Evolutionary conservation across 2,113 vertebrate genomes (phyloP).

Genomic region (Xenotilapia caudafasciata): DNA sequence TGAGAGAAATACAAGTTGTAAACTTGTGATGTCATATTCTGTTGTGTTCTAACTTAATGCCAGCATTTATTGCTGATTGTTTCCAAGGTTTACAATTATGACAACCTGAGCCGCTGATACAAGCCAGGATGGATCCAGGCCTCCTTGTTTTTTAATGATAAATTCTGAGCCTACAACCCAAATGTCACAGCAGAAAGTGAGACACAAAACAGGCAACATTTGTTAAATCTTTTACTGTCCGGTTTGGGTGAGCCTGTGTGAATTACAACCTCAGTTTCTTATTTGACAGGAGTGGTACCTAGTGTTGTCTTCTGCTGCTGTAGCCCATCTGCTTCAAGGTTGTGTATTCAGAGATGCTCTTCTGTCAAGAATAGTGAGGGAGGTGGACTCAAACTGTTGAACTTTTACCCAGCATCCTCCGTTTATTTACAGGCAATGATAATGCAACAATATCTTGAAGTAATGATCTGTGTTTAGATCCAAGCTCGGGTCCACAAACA

Average conservation of each 20-base stretch:
- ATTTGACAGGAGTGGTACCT: not conserved
- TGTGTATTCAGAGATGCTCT: rapidly evolving
- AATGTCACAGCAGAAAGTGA: not conserved
- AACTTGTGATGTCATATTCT: not conserved
- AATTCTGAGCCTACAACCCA: not conserved
- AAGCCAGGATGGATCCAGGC: not conserved
- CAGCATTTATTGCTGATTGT: not conserved
- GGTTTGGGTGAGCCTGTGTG: not conserved
- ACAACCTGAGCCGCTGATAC: rapidly evolving
- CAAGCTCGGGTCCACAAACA: not conserved
- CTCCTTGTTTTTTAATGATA: not conserved
- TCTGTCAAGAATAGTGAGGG: not conserved
- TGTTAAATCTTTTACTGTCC: not conserved
- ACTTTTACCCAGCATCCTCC: rapidly evolving
- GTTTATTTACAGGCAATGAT: not conserved
- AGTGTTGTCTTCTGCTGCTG: not conserved
- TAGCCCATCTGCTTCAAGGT: not conserved
- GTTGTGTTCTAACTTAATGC: not conserved
- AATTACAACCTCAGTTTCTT: not conserved
- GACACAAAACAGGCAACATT: not conserved
- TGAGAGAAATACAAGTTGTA: not conserved
- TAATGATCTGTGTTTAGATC: not conserved
- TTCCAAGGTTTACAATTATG: not conserved
- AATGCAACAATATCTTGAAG: not conserved
- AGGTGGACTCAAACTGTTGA: not conserved